Percentiles rank a stretch among this genome's conserved stretches.
Evolutionary conservation across 2,888 invertebrate genomes (phyloP).

Genomic region (Dermolepida albohirtum): DNA sequence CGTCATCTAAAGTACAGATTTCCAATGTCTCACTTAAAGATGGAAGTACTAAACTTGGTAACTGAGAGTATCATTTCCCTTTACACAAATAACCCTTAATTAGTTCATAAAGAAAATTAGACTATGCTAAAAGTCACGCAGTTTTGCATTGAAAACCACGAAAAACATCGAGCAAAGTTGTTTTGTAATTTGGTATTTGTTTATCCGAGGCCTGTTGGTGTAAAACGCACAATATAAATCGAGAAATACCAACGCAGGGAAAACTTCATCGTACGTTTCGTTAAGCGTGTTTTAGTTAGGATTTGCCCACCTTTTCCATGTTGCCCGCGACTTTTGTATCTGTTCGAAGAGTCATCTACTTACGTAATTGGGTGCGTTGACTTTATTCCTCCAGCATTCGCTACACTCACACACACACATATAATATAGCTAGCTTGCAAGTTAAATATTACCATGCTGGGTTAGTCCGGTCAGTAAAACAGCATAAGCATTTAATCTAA

Average conservation of each 20-base stretch:
- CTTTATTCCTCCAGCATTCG: constrained; percentile 13
- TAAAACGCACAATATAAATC: constrained; percentile 30
- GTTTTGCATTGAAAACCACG: too few relatives aligned
- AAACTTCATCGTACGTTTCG: constrained; percentile 21
- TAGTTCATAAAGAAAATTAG: too few relatives aligned
- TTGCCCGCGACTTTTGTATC: constrained; percentile 28
- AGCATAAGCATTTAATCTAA: too few relatives aligned
- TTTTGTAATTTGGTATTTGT: constrained; percentile 10
- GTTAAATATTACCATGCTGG: background rate
- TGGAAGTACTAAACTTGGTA: too few relatives aligned
- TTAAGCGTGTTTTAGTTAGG: constrained; percentile 14
- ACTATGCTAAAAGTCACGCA: too few relatives aligned
- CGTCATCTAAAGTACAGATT: too few relatives aligned
- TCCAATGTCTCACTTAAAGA: too few relatives aligned
- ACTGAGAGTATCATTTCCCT: too few relatives aligned
- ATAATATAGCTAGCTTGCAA: too few relatives aligned
- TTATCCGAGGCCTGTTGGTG: background rate
- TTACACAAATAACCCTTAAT: too few relatives aligned
- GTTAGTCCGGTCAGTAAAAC: constrained; percentile 6
- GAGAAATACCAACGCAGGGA: constrained; percentile 16
- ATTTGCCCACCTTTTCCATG: constrained; percentile 41
- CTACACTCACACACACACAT: background rate
- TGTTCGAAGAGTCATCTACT: constrained; percentile 27
- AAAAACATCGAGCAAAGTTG: background rate
- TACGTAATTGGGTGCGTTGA: constrained; percentile 40